phyloP scores from a whole-genome alignment of 2,113 vertebrate genomes.

The Pteropus alecto region DNA sequence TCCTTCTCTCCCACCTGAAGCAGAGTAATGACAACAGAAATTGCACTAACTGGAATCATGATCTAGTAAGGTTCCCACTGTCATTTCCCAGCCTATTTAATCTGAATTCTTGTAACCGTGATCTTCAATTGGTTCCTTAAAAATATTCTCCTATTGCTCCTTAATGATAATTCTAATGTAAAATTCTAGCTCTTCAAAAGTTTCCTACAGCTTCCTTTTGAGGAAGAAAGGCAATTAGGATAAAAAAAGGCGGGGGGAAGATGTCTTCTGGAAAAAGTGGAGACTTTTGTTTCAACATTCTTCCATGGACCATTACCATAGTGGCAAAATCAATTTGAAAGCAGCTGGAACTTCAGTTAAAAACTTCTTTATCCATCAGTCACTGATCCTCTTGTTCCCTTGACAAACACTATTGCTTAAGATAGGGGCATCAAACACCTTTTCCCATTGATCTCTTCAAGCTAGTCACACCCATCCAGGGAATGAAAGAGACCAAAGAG shows the following conservation, averaged over 20 bases:
- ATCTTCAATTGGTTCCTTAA: neutral
- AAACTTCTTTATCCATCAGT: neutral
- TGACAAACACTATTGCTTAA: slow-evolving; percentile 44
- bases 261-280: neutral
- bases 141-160: neutral
- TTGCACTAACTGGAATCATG: neutral
- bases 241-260: neutral
- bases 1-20: neutral
- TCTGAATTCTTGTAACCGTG: neutral
- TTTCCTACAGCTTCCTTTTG: neutral
- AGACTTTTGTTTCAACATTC: neutral
- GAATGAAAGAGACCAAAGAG: slow-evolving; percentile 58
- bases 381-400: neutral
- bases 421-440: slow-evolving; percentile 52
- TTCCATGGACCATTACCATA: neutral
- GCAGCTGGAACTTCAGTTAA: neutral
- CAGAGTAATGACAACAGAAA: neutral
- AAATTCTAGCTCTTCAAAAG: neutral
- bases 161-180: slow-evolving; percentile 5
- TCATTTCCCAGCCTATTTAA: neutral
- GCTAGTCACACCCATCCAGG: slow-evolving; percentile 33
- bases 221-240: neutral
- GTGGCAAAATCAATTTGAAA: slow-evolving; percentile 38
- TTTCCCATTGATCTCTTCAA: slow-evolving; percentile 64
- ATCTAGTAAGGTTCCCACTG: neutral